These are phyloP conservation scores for Dasyurus viverrinus DNA, from an alignment of 2,113 vertebrate species.

Conservation along the genomic window DNA sequence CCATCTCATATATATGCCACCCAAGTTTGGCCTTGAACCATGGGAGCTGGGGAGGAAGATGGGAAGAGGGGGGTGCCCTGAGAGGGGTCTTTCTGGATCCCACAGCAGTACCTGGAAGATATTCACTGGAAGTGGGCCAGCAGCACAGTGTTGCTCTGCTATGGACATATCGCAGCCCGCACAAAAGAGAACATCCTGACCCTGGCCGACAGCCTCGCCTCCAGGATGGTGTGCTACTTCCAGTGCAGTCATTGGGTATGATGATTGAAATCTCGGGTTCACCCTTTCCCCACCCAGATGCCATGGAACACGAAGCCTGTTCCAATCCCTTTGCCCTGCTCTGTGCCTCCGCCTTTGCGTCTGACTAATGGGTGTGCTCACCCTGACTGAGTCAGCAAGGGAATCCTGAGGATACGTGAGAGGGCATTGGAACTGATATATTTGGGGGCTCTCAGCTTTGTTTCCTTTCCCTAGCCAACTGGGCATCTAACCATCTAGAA, in stretches of 20 bases:
- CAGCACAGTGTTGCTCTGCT: neutral
- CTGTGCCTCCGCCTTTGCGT: neutral
- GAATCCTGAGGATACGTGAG: neutral
- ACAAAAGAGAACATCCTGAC: neutral
- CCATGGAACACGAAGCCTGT: neutral
- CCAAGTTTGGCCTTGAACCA: neutral
- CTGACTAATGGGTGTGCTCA: neutral
- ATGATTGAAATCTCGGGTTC: neutral
- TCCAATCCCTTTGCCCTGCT: neutral
- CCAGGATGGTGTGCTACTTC: neutral
- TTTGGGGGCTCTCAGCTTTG: neutral
- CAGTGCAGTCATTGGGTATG: neutral
- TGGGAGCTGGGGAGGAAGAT: neutral
- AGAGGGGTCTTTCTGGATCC: neutral
- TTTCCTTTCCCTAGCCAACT: neutral
- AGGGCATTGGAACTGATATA: neutral
- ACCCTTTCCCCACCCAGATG: neutral
- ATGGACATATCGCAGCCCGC: neutral
- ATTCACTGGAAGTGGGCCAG: neutral
- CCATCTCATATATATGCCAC: neutral
- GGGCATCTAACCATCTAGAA: neutral
- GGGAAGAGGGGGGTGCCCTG: neutral
- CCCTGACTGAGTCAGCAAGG: neutral
- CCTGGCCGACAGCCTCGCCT: neutral
- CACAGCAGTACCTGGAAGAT: neutral